These are phyloP conservation scores for Drosophila helvetica DNA, from an alignment of 2,888 invertebrate species.

Conservation along the genomic window DNA sequence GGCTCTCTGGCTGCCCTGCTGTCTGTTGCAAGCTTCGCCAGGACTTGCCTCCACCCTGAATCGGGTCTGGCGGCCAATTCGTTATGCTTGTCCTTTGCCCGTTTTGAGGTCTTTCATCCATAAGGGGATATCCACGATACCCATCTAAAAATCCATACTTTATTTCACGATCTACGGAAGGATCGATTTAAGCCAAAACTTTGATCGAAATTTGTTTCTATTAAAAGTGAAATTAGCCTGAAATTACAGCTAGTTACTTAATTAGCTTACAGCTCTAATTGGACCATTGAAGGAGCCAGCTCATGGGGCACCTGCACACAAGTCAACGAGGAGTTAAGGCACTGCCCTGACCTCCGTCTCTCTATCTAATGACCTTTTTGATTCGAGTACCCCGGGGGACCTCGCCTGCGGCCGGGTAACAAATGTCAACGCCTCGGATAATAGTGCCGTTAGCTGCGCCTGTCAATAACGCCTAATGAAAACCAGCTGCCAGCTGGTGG, in stretches of 20 bases:
- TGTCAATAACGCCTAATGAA: conserved; percentile 73
- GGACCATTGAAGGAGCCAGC: conserved; percentile 47
- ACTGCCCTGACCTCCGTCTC: conserved; percentile 2
- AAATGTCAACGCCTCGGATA: conserved; percentile 71
- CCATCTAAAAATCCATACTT: neutral
- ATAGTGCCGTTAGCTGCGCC: conserved; percentile 69
- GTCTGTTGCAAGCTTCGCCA: conserved; percentile 59
- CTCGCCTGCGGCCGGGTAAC: conserved; percentile 50
- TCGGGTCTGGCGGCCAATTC: conserved; percentile 46
- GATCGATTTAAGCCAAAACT: neutral
- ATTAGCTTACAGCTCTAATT: conserved; percentile 60
- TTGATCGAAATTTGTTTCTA: neutral
- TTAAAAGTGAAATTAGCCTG: neutral
- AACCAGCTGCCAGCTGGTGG: conserved; percentile 70
- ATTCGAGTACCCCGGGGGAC: conserved; percentile 57
- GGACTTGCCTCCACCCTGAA: neutral
- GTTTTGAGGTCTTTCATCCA: neutral
- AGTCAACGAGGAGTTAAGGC: conserved; percentile 46
- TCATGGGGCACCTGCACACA: conserved; percentile 39
- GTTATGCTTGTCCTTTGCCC: conserved; percentile 65
- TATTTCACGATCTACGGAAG: neutral
- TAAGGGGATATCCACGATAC: neutral
- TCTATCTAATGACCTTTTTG: conserved; percentile 72
- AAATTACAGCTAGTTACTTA: conserved; percentile 41
- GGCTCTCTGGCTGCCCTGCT: conserved; percentile 34